Base-by-base conservation (phyloP, 2,113 vertebrate genomes). In the Lepus timidus region DNA sequence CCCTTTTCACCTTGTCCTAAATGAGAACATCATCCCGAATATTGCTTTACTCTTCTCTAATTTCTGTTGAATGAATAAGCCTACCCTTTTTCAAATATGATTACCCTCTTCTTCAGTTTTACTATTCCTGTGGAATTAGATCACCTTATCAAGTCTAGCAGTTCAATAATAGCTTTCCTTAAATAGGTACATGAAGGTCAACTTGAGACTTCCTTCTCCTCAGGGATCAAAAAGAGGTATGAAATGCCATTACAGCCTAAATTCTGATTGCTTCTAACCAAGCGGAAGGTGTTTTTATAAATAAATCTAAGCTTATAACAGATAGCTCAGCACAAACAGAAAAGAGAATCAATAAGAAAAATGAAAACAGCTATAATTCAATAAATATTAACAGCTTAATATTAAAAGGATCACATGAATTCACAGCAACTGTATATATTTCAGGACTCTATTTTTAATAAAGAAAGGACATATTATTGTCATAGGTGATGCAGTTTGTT, bases 121-220 rank as follows among this genome's bases (percentile, higher is more conserved):
- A 92, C 36, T 92, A 36, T 96, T 97, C 70, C 51, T 7, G 0
- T 64, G 90, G 91, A 96, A 96, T 97, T 94, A 95, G 80, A 88
- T 96, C 51, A 90, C 65, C 64, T 13, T 96, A 86, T 85, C 85
- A 97, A 93, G 68, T 87, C 85, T 88, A 97, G 64, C 39, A 93
- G 68, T 92, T 97, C 91, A 97, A 91, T 97, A 92, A 93, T 70
- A 97, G 86, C 27, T 16, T 96, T 94, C 95, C 80, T 95, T 95
- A 97, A 97, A 97, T 84, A 97, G 80, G 65, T 86, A 83, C 68
- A 61, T 88, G 85, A 95, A 97, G 88, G 82, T 88, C 92, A 97
- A 52, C 4, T 94, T 98, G 90, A 96, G 83, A 90, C 75, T 96
- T 97, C 64, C 93, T 95, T 96, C 95, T 97, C 88, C 20, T 68